Evolutionary conservation across 1,140 invertebrate species (phyloP).

Genomic region (Cyclina sinensis): DNA sequence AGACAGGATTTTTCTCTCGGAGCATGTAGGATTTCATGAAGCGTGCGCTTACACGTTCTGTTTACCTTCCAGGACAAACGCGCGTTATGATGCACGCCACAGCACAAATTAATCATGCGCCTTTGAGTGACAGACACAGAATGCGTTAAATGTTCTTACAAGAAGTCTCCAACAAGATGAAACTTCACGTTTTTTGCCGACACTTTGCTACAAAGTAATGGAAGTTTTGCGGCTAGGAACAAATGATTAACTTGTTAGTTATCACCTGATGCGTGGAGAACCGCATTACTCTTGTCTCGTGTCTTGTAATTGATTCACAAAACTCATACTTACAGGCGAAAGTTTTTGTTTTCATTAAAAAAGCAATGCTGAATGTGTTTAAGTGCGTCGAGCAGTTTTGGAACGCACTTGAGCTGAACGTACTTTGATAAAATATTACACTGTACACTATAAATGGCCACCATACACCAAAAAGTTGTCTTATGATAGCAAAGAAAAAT

Average conservation of each 20-base stretch:
- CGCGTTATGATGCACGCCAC: slow-evolving; percentile 29
- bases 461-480: no score
- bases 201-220: slow-evolving; percentile 54
- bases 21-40: slow-evolving; percentile 46
- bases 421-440: no score
- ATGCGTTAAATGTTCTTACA: slow-evolving; percentile 6
- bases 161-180: background rate
- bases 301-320: slow-evolving; percentile 22
- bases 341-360: background rate
- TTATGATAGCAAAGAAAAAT: no score
- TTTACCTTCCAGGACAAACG: slow-evolving; percentile 26
- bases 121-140: slow-evolving; percentile 40
- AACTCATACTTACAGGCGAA: background rate
- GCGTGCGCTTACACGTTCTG: slow-evolving; percentile 48
- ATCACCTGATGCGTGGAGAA: slow-evolving; percentile 50
- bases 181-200: slow-evolving; percentile 17
- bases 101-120: slow-evolving; percentile 54
- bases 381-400: no score
- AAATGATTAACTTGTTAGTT: slow-evolving; percentile 56
- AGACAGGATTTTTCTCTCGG: background rate
- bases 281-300: slow-evolving; percentile 35
- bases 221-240: slow-evolving; percentile 49
- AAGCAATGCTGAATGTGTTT: no score
- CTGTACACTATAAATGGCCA: no score
- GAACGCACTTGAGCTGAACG: no score